Evolutionary conservation across 2,113 vertebrate species (phyloP), one percentile per base, ranked within the genome.

Genomic region (Dendrocopos noguchii): DNA sequence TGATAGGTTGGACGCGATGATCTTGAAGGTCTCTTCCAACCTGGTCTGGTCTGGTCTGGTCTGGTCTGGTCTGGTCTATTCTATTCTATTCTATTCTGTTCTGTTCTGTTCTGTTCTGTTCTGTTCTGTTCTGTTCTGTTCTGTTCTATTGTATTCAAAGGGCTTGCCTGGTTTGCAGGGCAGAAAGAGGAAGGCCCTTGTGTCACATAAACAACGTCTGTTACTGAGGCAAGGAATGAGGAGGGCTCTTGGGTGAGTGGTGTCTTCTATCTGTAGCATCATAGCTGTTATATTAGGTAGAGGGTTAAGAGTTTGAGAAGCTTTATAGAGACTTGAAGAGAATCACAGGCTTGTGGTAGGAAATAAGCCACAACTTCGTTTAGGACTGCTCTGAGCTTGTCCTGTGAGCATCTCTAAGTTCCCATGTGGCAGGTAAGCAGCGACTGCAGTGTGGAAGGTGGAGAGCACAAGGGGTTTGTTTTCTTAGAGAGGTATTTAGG

Each of bases 341-440:
- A 55, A 31, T 33, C 1, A 3, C 47, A 22, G 19, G 10, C 29
- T 63, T 80, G 46, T 42, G 14, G 33, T 44, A 50, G 36, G 24
- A 9, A 63, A 5, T 5, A 60, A 34, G 7, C 13, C 55, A 20
- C 34, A 72, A 22, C 21, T 72, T 60, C 42, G 13, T 46, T 65
- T 42, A 50, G n/a, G 20, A 70, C 22, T 22, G 1, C 46, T 85
- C 22, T 57, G 36, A 72, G 8, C 17, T 57, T 82, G 31, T 31
- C 57, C 55, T 80, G 25, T 71, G 57, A 27, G n/a, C 0, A 0
- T 63, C n/a, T 75, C 46, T 24, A 34, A 53, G 22, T 44, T 79
- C 42, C 28, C 4, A 3, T 29, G 15, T 73, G 66, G 22, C 34
- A 57, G 42, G n/a, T 61, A n/a, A 53, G 18, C 46, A 47, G 65